Percentiles rank a stretch among this genome's conserved stretches.
phyloP scores from a whole-genome alignment of 2,797 vertebrate species.

The Heliangelus exortis region DNA sequence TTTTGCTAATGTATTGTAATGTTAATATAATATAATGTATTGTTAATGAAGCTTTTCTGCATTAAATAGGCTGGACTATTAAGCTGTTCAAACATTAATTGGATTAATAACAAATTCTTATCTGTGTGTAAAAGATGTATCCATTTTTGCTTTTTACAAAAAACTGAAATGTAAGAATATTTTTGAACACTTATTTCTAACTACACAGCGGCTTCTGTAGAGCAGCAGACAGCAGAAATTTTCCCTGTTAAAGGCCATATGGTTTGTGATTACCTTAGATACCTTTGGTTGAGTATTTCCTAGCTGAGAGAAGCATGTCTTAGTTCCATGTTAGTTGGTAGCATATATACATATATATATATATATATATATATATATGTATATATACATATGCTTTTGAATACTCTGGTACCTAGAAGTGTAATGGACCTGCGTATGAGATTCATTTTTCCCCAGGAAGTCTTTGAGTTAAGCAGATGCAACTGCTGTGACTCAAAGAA shows the following conservation, averaged over 20 bases:
- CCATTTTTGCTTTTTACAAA: background rate
- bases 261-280: no score
- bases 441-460: background rate
- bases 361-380: background rate
- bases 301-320: no score
- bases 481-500: background rate
- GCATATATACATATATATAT: background rate
- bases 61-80: background rate
- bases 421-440: background rate
- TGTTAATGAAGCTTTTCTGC: background rate
- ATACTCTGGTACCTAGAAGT: background rate
- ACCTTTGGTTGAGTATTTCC: no score
- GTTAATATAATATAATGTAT: background rate
- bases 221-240: background rate
- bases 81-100: background rate
- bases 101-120: background rate
- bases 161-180: background rate
- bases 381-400: background rate
- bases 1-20: background rate
- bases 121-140: background rate
- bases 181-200: background rate
- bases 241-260: background rate
- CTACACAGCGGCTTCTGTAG: background rate
- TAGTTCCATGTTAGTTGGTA: background rate
- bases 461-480: background rate